phyloP scores from a whole-genome alignment of 1,140 invertebrate species.

The Ganaspis sp. region DNA sequence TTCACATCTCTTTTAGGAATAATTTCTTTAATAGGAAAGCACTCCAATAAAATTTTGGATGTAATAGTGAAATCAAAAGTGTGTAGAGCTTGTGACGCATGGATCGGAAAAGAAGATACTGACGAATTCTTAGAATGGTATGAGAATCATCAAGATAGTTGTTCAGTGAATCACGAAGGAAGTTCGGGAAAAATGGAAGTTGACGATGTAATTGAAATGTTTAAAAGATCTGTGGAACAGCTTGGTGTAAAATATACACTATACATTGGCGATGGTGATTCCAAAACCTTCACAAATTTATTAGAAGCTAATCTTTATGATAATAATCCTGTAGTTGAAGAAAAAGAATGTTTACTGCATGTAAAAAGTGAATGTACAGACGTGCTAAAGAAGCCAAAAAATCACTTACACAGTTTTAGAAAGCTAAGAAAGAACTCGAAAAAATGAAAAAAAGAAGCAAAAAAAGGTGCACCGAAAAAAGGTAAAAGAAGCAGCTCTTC shows the following conservation, averaged over 20 bases:
- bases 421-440: neutral
- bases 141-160: neutral
- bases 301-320: constrained; percentile 29
- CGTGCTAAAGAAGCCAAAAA: constrained; percentile 33
- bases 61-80: neutral
- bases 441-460: neutral
- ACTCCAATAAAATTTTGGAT: constrained; percentile 1
- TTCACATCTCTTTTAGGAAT: neutral
- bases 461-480: neutral
- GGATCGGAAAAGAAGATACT: neutral
- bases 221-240: constrained; percentile 15
- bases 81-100: neutral
- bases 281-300: constrained; percentile 37
- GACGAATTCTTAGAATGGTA: neutral
- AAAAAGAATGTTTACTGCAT: constrained; percentile 46
- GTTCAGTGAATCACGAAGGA: neutral
- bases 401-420: constrained; percentile 2
- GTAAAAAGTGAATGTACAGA: constrained; percentile 37
- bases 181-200: constrained; percentile 14
- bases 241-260: constrained; percentile 31
- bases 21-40: constrained; percentile 1
- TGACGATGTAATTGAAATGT: neutral
- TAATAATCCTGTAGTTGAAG: constrained; percentile 20
- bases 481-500: too few species aligned
- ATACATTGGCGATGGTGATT: constrained; percentile 42